Evolutionary conservation across 2,888 invertebrate genomes (phyloP).

Genomic region (Adelphocoris suturalis): DNA sequence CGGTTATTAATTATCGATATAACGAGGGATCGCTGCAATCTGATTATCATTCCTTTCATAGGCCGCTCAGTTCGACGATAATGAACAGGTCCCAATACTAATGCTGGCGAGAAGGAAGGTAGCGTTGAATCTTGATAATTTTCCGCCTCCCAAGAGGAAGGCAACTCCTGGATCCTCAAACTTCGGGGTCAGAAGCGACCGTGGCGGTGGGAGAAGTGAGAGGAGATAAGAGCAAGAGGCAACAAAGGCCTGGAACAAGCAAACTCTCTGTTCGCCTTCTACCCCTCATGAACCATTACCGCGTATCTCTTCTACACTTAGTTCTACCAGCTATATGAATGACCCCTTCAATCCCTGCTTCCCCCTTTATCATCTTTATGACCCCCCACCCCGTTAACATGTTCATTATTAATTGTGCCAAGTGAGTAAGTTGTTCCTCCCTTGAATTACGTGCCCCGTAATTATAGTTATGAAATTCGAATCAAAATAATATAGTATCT

Average conservation of each 20-base stretch:
- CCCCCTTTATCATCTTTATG: constrained; percentile 5
- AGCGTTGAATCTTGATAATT: constrained; percentile 29
- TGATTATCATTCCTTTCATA: background rate
- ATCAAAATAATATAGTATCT: background rate
- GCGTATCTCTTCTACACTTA: constrained; percentile 46
- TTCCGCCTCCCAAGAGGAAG: background rate
- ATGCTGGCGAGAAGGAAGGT: background rate
- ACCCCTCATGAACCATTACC: constrained; percentile 38
- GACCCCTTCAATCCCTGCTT: constrained; percentile 40
- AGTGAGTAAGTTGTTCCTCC: constrained; percentile 30
- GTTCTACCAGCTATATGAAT: constrained; percentile 40
- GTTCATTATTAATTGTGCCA: constrained; percentile 34
- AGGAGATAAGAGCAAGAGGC: constrained; percentile 15
- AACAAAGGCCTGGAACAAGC: constrained; percentile 30
- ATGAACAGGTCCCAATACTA: background rate
- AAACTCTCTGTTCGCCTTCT: constrained; percentile 19
- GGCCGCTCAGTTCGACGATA: background rate
- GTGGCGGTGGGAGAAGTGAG: background rate
- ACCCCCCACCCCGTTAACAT: constrained; percentile 32
- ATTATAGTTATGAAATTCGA: background rate
- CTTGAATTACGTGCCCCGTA: background rate
- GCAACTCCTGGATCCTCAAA: constrained; percentile 21
- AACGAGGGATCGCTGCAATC: background rate
- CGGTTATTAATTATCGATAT: too few species aligned
- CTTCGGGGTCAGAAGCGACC: constrained; percentile 34